These are phyloP conservation scores for Myotis findleyi DNA, from an alignment of 2,797 vertebrate species.

Conservation along the genomic window DNA sequence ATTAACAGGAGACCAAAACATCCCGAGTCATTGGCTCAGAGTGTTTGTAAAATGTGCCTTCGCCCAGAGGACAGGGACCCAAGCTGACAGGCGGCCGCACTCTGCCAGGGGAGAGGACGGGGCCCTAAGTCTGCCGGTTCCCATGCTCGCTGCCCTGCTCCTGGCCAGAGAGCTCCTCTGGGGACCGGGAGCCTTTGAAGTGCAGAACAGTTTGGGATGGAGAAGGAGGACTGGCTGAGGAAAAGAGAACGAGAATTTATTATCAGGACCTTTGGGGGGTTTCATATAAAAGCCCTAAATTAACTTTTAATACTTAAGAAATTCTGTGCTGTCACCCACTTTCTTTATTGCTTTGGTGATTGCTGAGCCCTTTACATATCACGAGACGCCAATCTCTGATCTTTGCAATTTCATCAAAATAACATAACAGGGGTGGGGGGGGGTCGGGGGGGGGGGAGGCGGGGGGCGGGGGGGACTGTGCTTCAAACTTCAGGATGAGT, in stretches of 20 bases:
- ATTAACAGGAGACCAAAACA: slow-evolving; percentile 71
- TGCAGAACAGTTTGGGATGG: slow-evolving; percentile 27
- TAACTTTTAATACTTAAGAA: slow-evolving; percentile 67
- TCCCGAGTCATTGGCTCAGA: slow-evolving; percentile 62
- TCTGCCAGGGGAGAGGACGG: background rate
- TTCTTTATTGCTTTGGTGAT: slow-evolving; percentile 64
- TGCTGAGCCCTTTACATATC: slow-evolving; percentile 21
- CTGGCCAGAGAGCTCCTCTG: slow-evolving; percentile 3
- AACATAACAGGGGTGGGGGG: background rate
- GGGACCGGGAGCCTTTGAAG: slow-evolving; percentile 61
- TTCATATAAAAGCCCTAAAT: slow-evolving; percentile 74
- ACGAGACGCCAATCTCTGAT: background rate
- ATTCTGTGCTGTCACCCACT: slow-evolving; percentile 61
- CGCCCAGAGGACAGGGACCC: slow-evolving; percentile 62
- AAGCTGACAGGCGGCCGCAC: background rate
- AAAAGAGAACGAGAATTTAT: slow-evolving; percentile 70
- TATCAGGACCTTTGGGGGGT: slow-evolving; percentile 58
- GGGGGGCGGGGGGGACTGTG: fast-evolving
- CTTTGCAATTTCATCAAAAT: slow-evolving; percentile 58
- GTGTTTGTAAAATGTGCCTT: slow-evolving; percentile 70
- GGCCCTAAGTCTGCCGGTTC: slow-evolving; percentile 37
- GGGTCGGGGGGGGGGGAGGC: fast-evolving
- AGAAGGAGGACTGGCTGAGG: background rate
- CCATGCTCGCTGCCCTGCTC: background rate
- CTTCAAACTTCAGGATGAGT: background rate